These are phyloP conservation scores for Perithous albicinctus DNA, from an alignment of 2,888 invertebrate species.

Conservation along the genomic window DNA sequence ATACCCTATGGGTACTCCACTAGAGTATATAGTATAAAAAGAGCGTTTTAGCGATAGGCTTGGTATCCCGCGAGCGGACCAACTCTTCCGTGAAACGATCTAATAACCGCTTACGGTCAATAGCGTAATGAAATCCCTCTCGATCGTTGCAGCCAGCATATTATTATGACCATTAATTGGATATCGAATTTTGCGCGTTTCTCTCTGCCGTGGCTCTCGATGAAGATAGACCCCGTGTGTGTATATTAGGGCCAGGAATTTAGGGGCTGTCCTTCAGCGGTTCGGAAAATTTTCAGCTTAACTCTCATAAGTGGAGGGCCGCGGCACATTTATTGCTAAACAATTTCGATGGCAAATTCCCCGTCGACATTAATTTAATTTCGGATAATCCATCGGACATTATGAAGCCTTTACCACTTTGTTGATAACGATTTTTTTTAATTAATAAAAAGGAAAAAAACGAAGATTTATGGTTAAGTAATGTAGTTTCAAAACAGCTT, in stretches of 20 bases:
- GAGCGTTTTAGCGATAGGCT: constrained; percentile 1
- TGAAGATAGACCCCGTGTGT: not conserved
- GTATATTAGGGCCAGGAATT: constrained; percentile 8
- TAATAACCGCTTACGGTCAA: constrained; percentile 67
- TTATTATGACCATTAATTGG: constrained; percentile 65
- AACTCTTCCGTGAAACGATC: constrained; percentile 65
- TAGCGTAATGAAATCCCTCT: constrained; percentile 66
- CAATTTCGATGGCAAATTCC: not conserved
- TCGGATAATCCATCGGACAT: not conserved
- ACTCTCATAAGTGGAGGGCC: not conserved
- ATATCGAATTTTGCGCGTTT: constrained; percentile 55
- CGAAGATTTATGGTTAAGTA: too few species aligned
- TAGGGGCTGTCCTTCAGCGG: constrained; percentile 1
- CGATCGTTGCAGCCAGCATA: constrained; percentile 45
- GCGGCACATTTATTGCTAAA: not conserved
- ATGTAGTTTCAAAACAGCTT: too few species aligned
- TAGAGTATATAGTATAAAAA: constrained; percentile 21
- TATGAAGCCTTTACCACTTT: not conserved
- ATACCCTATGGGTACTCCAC: constrained; percentile 1
- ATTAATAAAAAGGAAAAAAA: too few species aligned
- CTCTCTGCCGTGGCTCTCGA: not conserved
- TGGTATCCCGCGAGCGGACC: constrained; percentile 51
- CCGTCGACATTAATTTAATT: not conserved
- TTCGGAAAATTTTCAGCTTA: constrained; percentile 5
- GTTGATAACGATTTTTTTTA: not conserved